A percentile compares a stretch with the other conserved stretches of the same genome.
These are phyloP conservation scores for Silurus meridionalis DNA, from an alignment of 2,113 vertebrate genomes.

Conservation along the genomic window DNA sequence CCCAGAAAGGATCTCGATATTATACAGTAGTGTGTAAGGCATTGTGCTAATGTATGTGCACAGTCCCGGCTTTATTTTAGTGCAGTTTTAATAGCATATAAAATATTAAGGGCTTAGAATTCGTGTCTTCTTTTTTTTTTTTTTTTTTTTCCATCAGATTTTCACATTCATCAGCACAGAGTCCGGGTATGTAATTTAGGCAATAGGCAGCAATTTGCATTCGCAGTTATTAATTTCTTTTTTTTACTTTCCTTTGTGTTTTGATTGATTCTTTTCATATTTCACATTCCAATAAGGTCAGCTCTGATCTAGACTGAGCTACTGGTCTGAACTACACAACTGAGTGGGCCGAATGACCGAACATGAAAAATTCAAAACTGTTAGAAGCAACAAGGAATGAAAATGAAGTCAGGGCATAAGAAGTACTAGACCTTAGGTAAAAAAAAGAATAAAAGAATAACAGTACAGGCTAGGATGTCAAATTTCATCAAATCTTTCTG, in stretches of 20 bases:
- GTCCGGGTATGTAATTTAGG: slow-evolving; percentile 50
- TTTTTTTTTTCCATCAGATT: slow-evolving; percentile 13
- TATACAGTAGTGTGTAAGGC: background rate
- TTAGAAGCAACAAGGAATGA: slow-evolving; percentile 4
- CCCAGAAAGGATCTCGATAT: background rate
- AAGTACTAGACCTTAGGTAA: background rate
- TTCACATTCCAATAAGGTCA: slow-evolving; percentile 38
- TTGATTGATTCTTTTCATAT: slow-evolving; percentile 45
- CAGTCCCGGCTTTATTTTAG: slow-evolving; percentile 49
- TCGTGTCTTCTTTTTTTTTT: slow-evolving; percentile 29
- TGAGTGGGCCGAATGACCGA: slow-evolving; percentile 3
- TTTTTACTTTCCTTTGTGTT: slow-evolving; percentile 42
- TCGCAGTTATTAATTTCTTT: slow-evolving; percentile 45
- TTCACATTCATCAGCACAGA: slow-evolving; percentile 51
- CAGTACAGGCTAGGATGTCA: background rate
- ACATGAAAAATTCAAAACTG: slow-evolving; percentile 16
- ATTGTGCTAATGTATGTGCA: background rate
- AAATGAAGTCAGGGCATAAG: slow-evolving; percentile 10
- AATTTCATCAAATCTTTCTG: slow-evolving; percentile 18
- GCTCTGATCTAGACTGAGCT: slow-evolving; percentile 25
- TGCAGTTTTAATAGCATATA: slow-evolving; percentile 40
- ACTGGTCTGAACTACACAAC: slow-evolving; percentile 2
- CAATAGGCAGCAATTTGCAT: slow-evolving; percentile 56
- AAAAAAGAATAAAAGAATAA: slow-evolving; percentile 26
- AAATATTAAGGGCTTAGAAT: slow-evolving; percentile 47